Evolutionary conservation across 92 coral and sea anemone species (phyloP), one percentile per base, ranked within the genome.

Genomic region (Zoanthus sociatus): DNA sequence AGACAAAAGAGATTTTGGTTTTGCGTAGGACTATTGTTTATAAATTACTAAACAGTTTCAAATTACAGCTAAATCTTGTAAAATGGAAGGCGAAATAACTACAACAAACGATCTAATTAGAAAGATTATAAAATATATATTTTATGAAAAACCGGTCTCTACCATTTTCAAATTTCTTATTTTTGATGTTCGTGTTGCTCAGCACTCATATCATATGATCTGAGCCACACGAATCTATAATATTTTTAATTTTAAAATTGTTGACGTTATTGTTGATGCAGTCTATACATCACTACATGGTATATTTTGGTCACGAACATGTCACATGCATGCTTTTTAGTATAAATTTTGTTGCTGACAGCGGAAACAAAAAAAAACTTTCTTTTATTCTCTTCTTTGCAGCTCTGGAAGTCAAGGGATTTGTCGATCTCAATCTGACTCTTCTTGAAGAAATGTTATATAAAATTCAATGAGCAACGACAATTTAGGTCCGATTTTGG

Each of bases 241-340:
- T 37, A 0, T 37, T 37, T 0, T 37, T 37, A 37, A 37, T 26
- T 26, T 26, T 0, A 26, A 26, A 26, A 26, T 37, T 37, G 42
- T 37, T 37, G 42, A 37, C 42, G 42, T 37, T 37, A 4, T 37
- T 37, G 42, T 2, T 37, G n/a, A 67, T n/a, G 5, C 7, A 16
- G 21, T 32, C 13, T 21, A 50, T 17, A 13, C 12, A 17, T 64
- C 15, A n/a, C 64, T 73, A 64, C 66, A 21, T 66, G 31, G 73
- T 42, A 79, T 69, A 20, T 81, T 81, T 46, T 42, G 75, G 76
- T 66, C 75, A 21, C 75, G 58, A 46, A 81, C 21, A 37, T 60
- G 44, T 81, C 37, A 45, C 1, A 44, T 81, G 85, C 26, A 26
- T 26, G 26, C 26, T 66, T 67, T 81, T 67, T 60, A 81, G 66